Conservation (phyloP, 2,113 vertebrate species). For the Fregetta grallaria region DNA sequence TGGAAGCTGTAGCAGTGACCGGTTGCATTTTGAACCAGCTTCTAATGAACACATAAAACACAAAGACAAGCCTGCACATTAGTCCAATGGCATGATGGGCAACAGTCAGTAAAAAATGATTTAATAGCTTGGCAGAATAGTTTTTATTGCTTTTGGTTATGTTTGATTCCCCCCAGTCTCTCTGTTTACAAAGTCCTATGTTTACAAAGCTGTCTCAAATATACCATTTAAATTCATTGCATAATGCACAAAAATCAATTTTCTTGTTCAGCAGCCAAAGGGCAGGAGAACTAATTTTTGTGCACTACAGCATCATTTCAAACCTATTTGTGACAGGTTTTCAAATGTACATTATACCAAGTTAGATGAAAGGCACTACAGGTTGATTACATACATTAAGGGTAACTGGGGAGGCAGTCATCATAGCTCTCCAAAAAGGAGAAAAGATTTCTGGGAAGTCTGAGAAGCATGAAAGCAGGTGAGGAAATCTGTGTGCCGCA, state of each 20-base stretch:
- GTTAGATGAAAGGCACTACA: background rate
- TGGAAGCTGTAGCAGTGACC: background rate
- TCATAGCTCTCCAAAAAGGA: background rate
- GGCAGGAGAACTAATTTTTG: conserved; percentile 45
- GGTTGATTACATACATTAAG: background rate
- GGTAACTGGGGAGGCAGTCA: background rate
- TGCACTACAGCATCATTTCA: background rate
- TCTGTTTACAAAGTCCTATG: conserved; percentile 14
- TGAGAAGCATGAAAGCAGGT: background rate
- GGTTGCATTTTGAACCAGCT: background rate
- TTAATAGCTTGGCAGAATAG: background rate
- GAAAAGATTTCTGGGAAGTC: background rate
- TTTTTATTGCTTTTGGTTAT: background rate
- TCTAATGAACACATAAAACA: background rate
- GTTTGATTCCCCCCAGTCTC: background rate
- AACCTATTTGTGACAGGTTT: conserved; percentile 21
- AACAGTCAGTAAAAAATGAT: conserved; percentile 15
- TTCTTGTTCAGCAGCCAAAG: conserved; percentile 44
- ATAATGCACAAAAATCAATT: conserved; percentile 45
- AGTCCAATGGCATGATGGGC: background rate
- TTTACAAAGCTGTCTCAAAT: conserved; percentile 45
- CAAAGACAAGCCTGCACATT: background rate
- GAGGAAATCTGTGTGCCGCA: background rate
- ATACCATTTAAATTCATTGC: conserved; percentile 43
- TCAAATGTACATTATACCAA: background rate